Base-by-base conservation (phyloP, 2,113 vertebrate species). In the Trematomus loennbergii region DNA sequence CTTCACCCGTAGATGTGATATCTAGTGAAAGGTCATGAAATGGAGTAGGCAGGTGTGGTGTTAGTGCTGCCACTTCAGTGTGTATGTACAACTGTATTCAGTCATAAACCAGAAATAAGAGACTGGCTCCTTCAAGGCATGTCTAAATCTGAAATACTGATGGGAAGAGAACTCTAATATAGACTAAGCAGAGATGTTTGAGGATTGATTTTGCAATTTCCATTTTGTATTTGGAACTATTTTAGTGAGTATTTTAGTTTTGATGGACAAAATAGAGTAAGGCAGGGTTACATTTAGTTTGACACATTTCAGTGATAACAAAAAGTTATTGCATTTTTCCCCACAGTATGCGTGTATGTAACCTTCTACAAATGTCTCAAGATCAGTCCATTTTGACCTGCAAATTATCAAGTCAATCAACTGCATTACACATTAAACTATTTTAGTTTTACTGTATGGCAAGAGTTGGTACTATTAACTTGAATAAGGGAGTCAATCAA, bases 21-120 rank as follows among this genome's bases (percentile, higher is more conserved):
- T 89, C 71, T 90, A 60, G 79, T 91, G 68, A 65, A 72, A 60
- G 81, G 72, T 63, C 79, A 81, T 81, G 82, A 85, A 89, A 81
- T n/a, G 61, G 61, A 49, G 82, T 63, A 63, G 70, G 84, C 7
- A 49, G 69, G 36, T 43, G 55, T 65, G 71, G 72, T 70, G 61
- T 29, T 63, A 67, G 75, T 33, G 60, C 53, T 25, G 54, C 55
- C 65, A 55, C 60, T 69, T 60, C 3, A 16, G 45, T 79, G 46
- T 75, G 55, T 72, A 54, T 69, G 36, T 29, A 17, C 74, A 2
- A 13, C n/a, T 57, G 72, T 49, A 46, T 52, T 69, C n/a, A 55
- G 20, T 61, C 22, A 4, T 62, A 46, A 22, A 49, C n/a, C 18
- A 61, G 43, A 54, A 36, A 74, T 68, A 8, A 25, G 36, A 65